A percentile compares a stretch with the other conserved stretches of the same genome.
Evolutionary conservation across 2,113 vertebrate species (phyloP).

Genomic region (Gadus chalcogrammus): DNA sequence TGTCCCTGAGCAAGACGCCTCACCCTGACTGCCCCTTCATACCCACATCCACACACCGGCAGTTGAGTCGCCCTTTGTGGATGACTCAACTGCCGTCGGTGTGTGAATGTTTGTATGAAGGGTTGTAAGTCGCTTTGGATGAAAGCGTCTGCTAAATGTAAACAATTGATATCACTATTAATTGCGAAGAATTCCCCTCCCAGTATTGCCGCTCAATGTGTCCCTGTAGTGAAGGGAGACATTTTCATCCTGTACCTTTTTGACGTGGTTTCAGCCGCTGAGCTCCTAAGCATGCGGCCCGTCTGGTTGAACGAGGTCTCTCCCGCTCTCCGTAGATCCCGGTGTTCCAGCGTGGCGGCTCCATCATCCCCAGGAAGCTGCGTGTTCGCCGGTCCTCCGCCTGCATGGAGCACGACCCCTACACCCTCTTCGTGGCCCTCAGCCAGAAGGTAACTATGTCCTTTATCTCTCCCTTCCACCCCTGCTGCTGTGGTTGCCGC

Average conservation of each 20-base stretch:
- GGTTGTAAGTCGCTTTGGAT: too few relatives aligned
- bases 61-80: too few relatives aligned
- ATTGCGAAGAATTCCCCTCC: not conserved
- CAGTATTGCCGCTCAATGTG: not conserved
- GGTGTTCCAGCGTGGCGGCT: slow-evolving; percentile 86
- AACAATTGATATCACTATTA: too few relatives aligned
- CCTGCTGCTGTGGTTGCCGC: too few relatives aligned
- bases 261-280: not conserved
- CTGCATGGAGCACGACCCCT: slow-evolving; percentile 85
- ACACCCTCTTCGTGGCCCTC: slow-evolving; percentile 84
- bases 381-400: slow-evolving; percentile 81
- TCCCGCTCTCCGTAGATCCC: slow-evolving; percentile 73
- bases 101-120: too few relatives aligned
- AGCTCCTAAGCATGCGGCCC: not conserved
- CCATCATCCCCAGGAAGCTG: slow-evolving; percentile 82
- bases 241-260: not conserved
- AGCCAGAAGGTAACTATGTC: slow-evolving; percentile 69
- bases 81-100: too few relatives aligned
- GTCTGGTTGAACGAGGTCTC: not conserved
- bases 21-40: too few relatives aligned
- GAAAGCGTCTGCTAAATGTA: too few relatives aligned
- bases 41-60: too few relatives aligned
- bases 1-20: too few relatives aligned
- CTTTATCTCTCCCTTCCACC: too few relatives aligned
- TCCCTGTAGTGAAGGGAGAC: not conserved